phyloP scores from a whole-genome alignment of 2,797 vertebrate species.

The Pseudochromis fuscus region DNA sequence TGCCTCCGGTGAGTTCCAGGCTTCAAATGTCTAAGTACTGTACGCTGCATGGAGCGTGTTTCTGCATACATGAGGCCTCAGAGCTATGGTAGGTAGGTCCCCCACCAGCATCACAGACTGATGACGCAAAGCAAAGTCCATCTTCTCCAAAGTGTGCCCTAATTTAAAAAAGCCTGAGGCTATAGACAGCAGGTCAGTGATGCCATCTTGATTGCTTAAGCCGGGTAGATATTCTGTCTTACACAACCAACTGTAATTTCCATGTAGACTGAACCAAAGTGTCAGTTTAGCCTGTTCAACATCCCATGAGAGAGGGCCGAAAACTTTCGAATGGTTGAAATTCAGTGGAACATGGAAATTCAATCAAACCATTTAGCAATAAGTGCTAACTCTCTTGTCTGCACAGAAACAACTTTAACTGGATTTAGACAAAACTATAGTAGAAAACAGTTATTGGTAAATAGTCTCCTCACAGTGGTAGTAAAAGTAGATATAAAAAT shows the following conservation, averaged over 20 bases:
- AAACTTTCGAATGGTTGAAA: background rate
- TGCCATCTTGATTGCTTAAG: constrained; percentile 10
- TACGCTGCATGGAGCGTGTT: background rate
- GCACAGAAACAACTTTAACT: background rate
- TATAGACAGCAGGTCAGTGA: background rate
- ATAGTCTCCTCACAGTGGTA: background rate
- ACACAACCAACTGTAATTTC: constrained; percentile 3
- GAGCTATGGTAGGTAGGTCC: background rate
- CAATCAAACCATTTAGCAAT: background rate
- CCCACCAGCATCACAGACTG: background rate
- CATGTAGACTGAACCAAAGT: background rate
- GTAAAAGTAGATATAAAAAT: background rate
- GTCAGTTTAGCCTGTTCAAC: background rate
- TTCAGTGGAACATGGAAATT: background rate
- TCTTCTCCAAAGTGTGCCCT: background rate
- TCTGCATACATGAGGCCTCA: background rate
- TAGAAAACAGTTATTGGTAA: background rate
- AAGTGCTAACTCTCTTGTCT: background rate
- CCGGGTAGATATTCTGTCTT: constrained; percentile 5
- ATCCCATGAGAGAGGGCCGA: background rate
- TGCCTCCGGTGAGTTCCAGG: constrained; percentile 87
- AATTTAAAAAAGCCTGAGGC: background rate
- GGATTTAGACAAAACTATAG: background rate
- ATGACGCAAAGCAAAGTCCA: background rate
- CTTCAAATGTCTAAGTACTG: background rate